These are phyloP conservation scores for Saccopteryx bilineata DNA, from an alignment of 2,113 vertebrate genomes.

Conservation along the genomic window DNA sequence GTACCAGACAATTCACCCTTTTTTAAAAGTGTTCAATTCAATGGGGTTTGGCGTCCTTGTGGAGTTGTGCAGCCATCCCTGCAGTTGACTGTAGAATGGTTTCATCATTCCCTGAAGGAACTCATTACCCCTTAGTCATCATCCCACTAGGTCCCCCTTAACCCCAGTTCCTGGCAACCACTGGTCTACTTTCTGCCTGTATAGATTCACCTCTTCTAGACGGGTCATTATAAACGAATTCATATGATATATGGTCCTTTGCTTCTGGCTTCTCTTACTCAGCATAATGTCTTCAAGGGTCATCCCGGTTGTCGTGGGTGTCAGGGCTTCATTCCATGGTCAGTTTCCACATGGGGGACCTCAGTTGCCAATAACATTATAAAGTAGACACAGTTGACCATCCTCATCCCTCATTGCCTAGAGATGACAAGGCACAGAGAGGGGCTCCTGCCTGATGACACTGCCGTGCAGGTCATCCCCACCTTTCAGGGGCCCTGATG, in stretches of 20 bases:
- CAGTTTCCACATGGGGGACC: neutral
- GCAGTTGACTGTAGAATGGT: neutral
- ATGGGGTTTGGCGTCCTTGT: rapidly evolving
- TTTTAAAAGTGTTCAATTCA: neutral
- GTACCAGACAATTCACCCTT: rapidly evolving
- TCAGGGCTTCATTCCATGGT: rapidly evolving
- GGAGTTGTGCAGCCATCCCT: rapidly evolving
- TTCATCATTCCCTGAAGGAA: neutral
- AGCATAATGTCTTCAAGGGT: rapidly evolving
- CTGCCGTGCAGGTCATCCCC: rapidly evolving
- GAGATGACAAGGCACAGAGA: rapidly evolving
- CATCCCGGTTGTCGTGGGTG: rapidly evolving
- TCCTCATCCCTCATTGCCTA: rapidly evolving
- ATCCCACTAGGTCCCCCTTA: rapidly evolving
- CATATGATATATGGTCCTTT: rapidly evolving
- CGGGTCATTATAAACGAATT: neutral
- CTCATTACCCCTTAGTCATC: too few relatives aligned
- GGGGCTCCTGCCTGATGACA: rapidly evolving
- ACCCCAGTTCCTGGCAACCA: neutral
- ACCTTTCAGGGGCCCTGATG: neutral
- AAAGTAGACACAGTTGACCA: neutral
- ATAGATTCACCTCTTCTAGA: rapidly evolving
- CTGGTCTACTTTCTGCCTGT: neutral
- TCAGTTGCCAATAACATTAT: neutral
- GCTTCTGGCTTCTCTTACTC: too few relatives aligned